phyloP scores from a whole-genome alignment of 30 jellyfish, hydroid and myxozoan genomes.

The Morbakka virulenta region DNA sequence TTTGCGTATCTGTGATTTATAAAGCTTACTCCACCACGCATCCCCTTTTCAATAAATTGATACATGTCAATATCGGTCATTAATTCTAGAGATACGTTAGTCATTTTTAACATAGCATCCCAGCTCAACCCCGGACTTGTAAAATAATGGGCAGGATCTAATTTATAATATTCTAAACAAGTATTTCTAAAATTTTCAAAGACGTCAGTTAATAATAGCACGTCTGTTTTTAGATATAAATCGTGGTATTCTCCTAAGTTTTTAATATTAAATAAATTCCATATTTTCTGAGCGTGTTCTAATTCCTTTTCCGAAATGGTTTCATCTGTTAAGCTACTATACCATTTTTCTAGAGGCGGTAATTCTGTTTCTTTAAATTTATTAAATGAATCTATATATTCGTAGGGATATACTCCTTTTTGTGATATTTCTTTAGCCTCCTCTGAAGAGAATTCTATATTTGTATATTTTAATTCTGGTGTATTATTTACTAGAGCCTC shows the following conservation, averaged over 20 bases:
- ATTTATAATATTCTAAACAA: conserved; percentile 15
- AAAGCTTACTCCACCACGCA: conserved; percentile 30
- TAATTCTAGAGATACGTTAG: conserved; percentile 21
- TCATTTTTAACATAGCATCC: conserved; percentile 37
- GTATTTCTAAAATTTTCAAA: conserved; percentile 28
- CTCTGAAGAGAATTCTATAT: background rate
- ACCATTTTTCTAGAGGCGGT: conserved; percentile 25
- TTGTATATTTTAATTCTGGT: background rate
- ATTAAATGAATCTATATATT: conserved; percentile 23
- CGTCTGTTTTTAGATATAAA: conserved; percentile 30
- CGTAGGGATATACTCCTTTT: conserved; percentile 73
- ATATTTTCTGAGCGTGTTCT: conserved; percentile 40
- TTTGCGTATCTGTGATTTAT: conserved; percentile 39
- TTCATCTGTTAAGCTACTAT: conserved; percentile 2
- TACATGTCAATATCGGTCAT: conserved; percentile 19
- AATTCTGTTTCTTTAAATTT: conserved; percentile 1
- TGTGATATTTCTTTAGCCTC: conserved; percentile 14
- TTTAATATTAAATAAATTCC: background rate
- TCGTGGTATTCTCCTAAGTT: conserved; percentile 38
- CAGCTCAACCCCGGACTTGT: conserved; percentile 62
- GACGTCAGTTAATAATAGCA: conserved; percentile 46
- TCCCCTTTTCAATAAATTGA: conserved; percentile 37
- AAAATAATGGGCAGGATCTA: conserved; percentile 42
- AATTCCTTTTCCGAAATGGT: conserved; percentile 27
- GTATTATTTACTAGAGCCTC: conserved; percentile 20